Conservation (phyloP, 2,888 invertebrate species). For the Morpho achilles region DNA sequence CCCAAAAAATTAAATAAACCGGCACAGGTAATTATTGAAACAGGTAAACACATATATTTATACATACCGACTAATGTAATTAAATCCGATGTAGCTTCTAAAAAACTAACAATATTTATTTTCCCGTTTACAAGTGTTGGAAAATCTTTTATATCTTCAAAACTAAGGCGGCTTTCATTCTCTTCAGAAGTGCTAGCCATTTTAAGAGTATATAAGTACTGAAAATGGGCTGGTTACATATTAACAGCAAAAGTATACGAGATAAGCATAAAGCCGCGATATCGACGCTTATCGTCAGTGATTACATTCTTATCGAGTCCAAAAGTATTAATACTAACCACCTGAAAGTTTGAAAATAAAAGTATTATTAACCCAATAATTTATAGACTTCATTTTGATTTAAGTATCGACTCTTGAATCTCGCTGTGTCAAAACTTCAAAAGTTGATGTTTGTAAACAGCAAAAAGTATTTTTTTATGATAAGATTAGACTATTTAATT, state of each 20-base stretch:
- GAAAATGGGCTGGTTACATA: slow-evolving; percentile 10
- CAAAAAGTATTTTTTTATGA: too few relatives aligned
- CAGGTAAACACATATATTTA: slow-evolving; percentile 1
- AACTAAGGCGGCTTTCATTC: slow-evolving; percentile 34
- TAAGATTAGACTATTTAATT: too few relatives aligned
- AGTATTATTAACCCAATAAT: neutral
- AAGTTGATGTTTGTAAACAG: too few relatives aligned
- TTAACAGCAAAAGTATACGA: slow-evolving; percentile 13
- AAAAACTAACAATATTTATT: slow-evolving; percentile 80
- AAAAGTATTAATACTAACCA: slow-evolving; percentile 10
- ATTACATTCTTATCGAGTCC: slow-evolving; percentile 19
- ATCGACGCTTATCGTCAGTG: slow-evolving; percentile 19
- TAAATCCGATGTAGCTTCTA: slow-evolving; percentile 80
- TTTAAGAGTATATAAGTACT: slow-evolving; percentile 20
- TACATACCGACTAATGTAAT: slow-evolving; percentile 82
- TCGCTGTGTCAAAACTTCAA: too few relatives aligned
- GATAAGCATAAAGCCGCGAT: slow-evolving; percentile 15
- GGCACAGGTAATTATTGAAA: neutral
- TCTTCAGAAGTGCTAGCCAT: slow-evolving; percentile 48
- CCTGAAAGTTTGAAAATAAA: slow-evolving; percentile 11
- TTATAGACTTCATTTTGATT: too few relatives aligned
- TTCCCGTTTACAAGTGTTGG: slow-evolving; percentile 74
- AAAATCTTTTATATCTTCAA: slow-evolving; percentile 62
- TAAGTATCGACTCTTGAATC: too few relatives aligned
- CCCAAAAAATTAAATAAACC: slow-evolving; percentile 1